Conservation (phyloP, 2,888 invertebrate genomes). For the Mythimna loreyi region DNA sequence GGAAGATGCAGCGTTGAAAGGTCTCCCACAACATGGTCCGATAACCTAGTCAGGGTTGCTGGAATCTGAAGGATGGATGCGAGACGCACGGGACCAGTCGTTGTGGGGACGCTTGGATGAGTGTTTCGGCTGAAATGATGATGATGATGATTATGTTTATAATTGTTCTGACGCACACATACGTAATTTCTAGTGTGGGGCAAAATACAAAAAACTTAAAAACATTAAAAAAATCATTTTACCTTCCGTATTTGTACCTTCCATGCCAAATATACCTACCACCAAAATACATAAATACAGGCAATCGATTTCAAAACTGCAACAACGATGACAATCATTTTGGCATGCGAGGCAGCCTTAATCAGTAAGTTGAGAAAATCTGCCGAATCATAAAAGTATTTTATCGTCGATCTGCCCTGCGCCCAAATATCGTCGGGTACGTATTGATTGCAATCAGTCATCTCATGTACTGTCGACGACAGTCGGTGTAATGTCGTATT, state of each 20-base stretch:
- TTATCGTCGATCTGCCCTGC: conserved; percentile 63
- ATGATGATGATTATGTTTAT: too few relatives aligned
- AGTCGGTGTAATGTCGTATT: conserved; percentile 9
- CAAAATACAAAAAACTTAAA: too few relatives aligned
- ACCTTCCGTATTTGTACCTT: not conserved
- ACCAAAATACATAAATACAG: not conserved
- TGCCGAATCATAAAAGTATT: conserved; percentile 64
- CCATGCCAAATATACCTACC: not conserved
- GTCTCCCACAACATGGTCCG: too few relatives aligned
- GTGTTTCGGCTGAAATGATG: too few relatives aligned
- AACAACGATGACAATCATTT: conserved; percentile 60
- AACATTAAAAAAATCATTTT: not conserved
- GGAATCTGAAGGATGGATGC: too few relatives aligned
- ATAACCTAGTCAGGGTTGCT: too few relatives aligned
- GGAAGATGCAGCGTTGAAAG: too few relatives aligned
- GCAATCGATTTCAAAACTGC: conserved; percentile 61
- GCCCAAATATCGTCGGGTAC: conserved; percentile 61
- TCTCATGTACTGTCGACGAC: conserved; percentile 53
- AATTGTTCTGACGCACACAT: too few relatives aligned
- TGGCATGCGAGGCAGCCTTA: conserved; percentile 56
- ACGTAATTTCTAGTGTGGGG: too few relatives aligned
- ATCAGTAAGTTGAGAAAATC: conserved; percentile 59
- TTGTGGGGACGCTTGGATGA: too few relatives aligned
- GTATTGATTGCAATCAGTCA: conserved; percentile 63
- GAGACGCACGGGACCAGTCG: too few relatives aligned